Evolutionary conservation across 2,113 vertebrate genomes (phyloP).

Genomic region (Dicrurus megarhynchus): DNA sequence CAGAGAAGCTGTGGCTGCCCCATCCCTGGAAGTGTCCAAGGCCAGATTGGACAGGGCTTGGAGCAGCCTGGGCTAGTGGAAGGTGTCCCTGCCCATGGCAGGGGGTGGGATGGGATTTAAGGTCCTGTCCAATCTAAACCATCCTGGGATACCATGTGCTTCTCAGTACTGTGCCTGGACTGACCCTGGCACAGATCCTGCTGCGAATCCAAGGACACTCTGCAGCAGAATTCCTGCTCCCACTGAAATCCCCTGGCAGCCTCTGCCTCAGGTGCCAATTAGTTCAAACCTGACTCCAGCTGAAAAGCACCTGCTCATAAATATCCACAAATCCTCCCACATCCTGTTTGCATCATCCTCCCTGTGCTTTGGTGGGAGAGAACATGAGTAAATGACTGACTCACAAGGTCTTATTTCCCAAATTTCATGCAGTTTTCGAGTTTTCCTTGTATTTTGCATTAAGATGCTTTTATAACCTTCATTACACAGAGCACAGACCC

Average conservation of each 20-base stretch:
- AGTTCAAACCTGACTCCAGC: neutral
- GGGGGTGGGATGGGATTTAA: no score
- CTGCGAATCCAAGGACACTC: neutral
- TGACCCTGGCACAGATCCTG: neutral
- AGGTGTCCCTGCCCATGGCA: neutral
- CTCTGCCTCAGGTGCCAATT: neutral
- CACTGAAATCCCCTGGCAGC: neutral
- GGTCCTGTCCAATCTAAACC: neutral
- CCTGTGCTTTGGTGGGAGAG: neutral
- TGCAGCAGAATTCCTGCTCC: neutral
- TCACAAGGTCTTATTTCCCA: conserved; percentile 19
- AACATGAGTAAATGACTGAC: conserved; percentile 43
- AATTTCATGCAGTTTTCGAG: conserved; percentile 20
- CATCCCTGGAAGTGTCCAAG: neutral
- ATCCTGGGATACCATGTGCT: neutral
- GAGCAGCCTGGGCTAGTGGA: fast-evolving
- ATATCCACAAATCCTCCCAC: conserved; percentile 13
- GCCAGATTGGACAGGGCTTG: fast-evolving
- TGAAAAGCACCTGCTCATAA: conserved; percentile 44
- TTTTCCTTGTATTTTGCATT: conserved; percentile 10
- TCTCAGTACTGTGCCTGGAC: neutral
- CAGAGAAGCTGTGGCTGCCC: neutral
- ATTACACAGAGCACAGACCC: neutral
- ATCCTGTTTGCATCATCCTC: conserved; percentile 22
- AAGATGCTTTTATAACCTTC: conserved; percentile 15